Evolutionary conservation across 2,113 vertebrate genomes (phyloP).

Genomic region (Gavia stellata): DNA sequence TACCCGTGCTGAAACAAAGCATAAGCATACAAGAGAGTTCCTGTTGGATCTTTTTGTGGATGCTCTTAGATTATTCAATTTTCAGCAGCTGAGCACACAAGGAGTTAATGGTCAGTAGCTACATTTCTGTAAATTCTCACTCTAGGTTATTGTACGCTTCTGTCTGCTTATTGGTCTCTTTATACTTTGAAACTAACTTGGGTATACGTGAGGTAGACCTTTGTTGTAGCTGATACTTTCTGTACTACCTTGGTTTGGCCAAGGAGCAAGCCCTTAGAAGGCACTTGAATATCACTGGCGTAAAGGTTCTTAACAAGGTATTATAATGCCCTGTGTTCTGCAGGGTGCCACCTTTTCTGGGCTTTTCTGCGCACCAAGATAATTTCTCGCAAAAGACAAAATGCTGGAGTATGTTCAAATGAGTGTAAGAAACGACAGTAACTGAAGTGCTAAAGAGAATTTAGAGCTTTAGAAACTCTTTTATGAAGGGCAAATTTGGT

Average conservation of each 20-base stretch:
- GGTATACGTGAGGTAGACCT: not conserved
- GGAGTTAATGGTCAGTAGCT: not conserved
- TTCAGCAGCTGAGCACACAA: not conserved
- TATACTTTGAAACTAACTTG: not conserved
- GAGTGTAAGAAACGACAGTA: not conserved
- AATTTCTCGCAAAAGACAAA: not conserved
- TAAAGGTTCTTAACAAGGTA: not conserved
- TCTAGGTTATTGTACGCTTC: not conserved
- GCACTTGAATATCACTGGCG: not conserved
- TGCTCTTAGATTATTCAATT: not conserved
- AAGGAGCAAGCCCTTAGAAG: not conserved
- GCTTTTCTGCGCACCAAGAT: not conserved
- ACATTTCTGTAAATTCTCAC: not conserved
- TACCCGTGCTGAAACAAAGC: not conserved
- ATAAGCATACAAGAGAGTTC: not conserved
- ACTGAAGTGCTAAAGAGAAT: not conserved
- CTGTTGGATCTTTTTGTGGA: not conserved
- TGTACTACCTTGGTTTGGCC: not conserved
- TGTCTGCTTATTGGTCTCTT: not conserved
- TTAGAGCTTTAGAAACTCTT: not conserved
- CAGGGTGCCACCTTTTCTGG: not conserved
- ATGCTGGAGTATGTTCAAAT: not conserved
- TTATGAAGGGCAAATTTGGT: not conserved
- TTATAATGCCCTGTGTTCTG: not conserved
- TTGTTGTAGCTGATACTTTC: not conserved